Percentiles rank a stretch among this genome's conserved stretches.
These are phyloP conservation scores for Zygaena filipendulae DNA, from an alignment of 2,888 invertebrate species.

Conservation along the genomic window DNA sequence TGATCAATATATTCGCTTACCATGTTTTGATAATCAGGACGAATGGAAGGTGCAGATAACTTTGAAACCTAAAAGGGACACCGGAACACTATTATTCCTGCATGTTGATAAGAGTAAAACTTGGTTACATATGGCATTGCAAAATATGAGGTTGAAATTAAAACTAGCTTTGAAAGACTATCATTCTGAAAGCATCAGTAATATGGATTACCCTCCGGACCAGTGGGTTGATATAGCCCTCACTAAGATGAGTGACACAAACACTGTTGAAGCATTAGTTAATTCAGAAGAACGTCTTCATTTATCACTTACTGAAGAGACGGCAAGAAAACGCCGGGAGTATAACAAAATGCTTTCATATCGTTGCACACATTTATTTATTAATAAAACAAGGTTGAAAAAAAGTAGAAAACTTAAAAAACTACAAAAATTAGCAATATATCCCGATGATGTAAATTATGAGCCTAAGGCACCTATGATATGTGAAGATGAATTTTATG, in stretches of 20 bases:
- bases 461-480: constrained; percentile 14
- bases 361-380: too few species aligned
- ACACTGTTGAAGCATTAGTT: constrained; percentile 44
- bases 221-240: constrained; percentile 50
- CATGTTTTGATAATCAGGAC: constrained; percentile 39
- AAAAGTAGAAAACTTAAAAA: not conserved
- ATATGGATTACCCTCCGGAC: constrained; percentile 34
- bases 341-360: too few species aligned
- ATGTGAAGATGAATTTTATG: constrained; percentile 42
- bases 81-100: constrained; percentile 43
- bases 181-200: constrained; percentile 38
- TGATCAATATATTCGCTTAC: constrained; percentile 42
- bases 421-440: too few species aligned
- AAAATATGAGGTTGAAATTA: constrained; percentile 46
- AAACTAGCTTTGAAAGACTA: constrained; percentile 31
- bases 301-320: constrained; percentile 25
- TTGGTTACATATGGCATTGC: constrained; percentile 40
- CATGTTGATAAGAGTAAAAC: constrained; percentile 24
- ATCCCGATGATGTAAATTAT: not conserved
- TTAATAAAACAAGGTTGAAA: constrained; percentile 1
- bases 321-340: constrained; percentile 15
- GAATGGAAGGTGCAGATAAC: constrained; percentile 48
- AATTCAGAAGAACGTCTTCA: constrained; percentile 48
- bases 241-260: constrained; percentile 33
- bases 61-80: constrained; percentile 37